These are phyloP conservation scores for Sebastes baramenuke DNA, from an alignment of 2,797 vertebrate species.

Conservation along the genomic window DNA sequence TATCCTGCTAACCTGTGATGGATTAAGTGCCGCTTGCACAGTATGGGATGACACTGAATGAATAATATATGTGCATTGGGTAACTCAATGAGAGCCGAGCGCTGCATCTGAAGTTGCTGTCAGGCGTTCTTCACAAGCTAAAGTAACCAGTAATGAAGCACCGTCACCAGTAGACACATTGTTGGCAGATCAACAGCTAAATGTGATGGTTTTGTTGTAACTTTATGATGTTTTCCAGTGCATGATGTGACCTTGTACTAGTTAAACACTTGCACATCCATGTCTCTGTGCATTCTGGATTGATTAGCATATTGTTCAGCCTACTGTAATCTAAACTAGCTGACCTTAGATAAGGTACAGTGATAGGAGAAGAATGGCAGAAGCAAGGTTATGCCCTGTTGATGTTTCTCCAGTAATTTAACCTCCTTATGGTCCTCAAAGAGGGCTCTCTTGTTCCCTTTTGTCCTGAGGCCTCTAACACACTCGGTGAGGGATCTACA, in stretches of 20 bases:
- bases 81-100: conserved; percentile 72
- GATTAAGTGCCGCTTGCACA: conserved; percentile 58
- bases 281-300: background rate
- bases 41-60: conserved; percentile 80
- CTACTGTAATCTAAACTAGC: conserved; percentile 46
- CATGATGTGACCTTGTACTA: background rate
- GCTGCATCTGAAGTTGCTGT: conserved; percentile 45
- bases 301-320: conserved; percentile 11
- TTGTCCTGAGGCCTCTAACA: background rate
- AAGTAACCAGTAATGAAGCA: conserved; percentile 17
- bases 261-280: background rate
- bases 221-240: background rate
- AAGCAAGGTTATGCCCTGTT: background rate
- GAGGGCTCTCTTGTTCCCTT: background rate
- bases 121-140: background rate
- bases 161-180: background rate
- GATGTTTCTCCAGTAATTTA: conserved; percentile 1
- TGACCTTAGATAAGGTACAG: conserved; percentile 33
- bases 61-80: conserved; percentile 80
- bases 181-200: background rate
- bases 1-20: conserved; percentile 46
- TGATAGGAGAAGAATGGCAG: conserved; percentile 29
- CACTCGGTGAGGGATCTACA: background rate
- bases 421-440: background rate
- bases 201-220: background rate